These are phyloP conservation scores for Actinemys pallida DNA, from an alignment of 2,113 vertebrate species.

Conservation along the genomic window DNA sequence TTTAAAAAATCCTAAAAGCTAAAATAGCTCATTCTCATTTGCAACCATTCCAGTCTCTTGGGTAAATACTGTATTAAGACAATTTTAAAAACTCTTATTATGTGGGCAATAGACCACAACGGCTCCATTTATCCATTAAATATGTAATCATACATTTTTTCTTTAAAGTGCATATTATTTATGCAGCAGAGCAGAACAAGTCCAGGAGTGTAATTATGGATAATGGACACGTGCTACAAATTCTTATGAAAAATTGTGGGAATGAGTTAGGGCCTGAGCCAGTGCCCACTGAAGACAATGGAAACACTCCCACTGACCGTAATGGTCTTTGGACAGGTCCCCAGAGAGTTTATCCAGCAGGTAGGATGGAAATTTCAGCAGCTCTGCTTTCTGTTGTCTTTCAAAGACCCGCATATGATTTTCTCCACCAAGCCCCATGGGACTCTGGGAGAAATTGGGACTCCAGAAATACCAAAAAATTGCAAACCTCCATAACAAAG, in stretches of 20 bases:
- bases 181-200: constrained; percentile 73
- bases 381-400: neutral
- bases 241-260: constrained; percentile 38
- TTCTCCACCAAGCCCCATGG: neutral
- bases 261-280: neutral
- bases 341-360: neutral
- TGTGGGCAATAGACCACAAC: constrained; percentile 66
- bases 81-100: constrained; percentile 67
- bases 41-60: constrained; percentile 31
- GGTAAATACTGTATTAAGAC: constrained; percentile 67
- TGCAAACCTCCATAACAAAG: neutral
- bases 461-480: neutral
- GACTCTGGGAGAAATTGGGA: neutral
- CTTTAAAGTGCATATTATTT: constrained; percentile 72
- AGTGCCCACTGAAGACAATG: neutral
- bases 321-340: neutral
- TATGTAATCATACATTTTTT: constrained; percentile 66
- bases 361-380: neutral
- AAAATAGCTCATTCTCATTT: constrained; percentile 43
- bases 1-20: constrained; percentile 23
- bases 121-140: constrained; percentile 68
- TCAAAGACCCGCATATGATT: neutral
- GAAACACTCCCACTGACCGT: neutral
- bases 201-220: constrained; percentile 65
- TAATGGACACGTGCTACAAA: constrained; percentile 53